These are phyloP conservation scores for Amia ocellicauda DNA, from an alignment of 2,113 vertebrate genomes.

Conservation along the genomic window DNA sequence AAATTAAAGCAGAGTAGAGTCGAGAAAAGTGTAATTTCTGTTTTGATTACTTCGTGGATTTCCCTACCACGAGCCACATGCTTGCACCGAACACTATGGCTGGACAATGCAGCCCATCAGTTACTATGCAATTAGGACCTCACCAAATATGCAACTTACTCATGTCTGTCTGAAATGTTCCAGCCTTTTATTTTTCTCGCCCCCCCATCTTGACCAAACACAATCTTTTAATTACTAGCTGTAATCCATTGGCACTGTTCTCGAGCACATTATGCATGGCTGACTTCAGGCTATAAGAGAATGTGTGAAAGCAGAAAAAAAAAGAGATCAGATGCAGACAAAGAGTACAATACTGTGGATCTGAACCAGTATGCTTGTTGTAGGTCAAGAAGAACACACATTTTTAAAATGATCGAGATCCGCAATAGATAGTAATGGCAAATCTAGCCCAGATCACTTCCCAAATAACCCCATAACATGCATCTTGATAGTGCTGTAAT, in stretches of 20 bases:
- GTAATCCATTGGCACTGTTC: conserved; percentile 7
- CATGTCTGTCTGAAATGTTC: conserved; percentile 2
- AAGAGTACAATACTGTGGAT: neutral
- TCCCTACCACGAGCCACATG: conserved; percentile 30
- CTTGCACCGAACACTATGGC: neutral
- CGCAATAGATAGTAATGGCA: no score
- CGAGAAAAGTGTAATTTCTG: neutral
- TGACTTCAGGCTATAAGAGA: conserved; percentile 20
- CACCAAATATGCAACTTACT: neutral
- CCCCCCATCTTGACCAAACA: conserved; percentile 21
- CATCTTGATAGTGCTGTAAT: no score
- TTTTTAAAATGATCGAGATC: no score
- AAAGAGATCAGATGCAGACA: neutral
- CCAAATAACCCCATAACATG: no score
- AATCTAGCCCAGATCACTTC: no score
- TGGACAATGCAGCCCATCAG: neutral
- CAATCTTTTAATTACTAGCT: conserved; percentile 34
- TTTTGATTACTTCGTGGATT: conserved; percentile 5
- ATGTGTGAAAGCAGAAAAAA: conserved; percentile 17
- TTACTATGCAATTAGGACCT: neutral
- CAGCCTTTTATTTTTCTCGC: conserved; percentile 18
- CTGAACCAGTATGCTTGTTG: no score
- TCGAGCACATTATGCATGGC: conserved; percentile 15
- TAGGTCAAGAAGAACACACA: no score
- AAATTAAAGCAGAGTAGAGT: neutral